Base-by-base conservation (phyloP, 2,113 vertebrate genomes). In the Neofelis nebulosa region DNA sequence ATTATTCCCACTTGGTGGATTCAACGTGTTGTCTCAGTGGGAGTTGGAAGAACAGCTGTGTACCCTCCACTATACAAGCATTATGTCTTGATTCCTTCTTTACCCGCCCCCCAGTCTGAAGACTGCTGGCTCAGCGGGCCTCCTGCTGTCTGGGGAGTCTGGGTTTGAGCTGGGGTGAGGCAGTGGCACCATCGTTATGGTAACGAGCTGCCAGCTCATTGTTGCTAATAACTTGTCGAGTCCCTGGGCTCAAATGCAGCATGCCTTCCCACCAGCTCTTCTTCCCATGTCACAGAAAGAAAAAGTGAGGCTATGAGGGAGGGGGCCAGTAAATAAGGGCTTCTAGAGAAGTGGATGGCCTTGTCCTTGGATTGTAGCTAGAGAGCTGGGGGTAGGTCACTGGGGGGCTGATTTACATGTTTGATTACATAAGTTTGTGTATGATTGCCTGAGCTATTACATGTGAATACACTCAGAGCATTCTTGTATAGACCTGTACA, bases 121-220 rank as follows among this genome's bases (percentile, higher is more conserved):
- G 97, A 92, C 96, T 98, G 97, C 97, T 98, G 97, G 97, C 96
- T 98, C 96, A 97, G 97, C 76, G 65, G 97, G 96, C 98, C 96
- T 98, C 97, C 97, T 97, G 98, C 97, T 8, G 96, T 97, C 98
- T 98, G 93, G 98, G 97, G 97, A 98, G 98, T 98, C 97, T 98
- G 98, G 94, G 97, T 97, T 98, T 97, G 97, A 98, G 97, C 97
- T 97, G 97, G 94, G 97, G 96, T 97, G 97, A 98, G 95, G 97
- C 69, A 12, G 96, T 97, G 92, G 95, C 96, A 96, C 95, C 91
- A 98, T 98, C 73, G 98, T 98, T 98, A 98, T 98, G 98, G 98
- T 97, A 98, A 98, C 98, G 5, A 97, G 96, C 94, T 98, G 98
- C 97, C 97, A 98, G 97, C 95, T 98, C 97, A 98, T 98, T 78